Conservation (phyloP, 2,113 vertebrate genomes). For the Petaurus breviceps region DNA sequence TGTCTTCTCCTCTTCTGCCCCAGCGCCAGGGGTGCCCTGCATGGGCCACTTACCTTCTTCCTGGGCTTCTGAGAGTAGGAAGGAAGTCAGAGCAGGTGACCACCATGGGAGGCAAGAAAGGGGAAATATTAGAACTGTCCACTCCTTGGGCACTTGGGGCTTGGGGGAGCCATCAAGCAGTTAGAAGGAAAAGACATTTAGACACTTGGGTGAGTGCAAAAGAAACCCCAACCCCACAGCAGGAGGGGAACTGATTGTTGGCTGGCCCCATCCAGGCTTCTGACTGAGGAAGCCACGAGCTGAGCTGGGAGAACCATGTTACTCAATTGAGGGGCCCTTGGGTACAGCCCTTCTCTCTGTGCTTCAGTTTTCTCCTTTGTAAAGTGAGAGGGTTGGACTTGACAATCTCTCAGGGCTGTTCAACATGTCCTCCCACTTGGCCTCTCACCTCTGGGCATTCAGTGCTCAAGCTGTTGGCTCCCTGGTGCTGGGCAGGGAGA, state of each 20-base stretch:
- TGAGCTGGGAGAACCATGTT: too few species aligned
- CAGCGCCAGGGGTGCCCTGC: neutral
- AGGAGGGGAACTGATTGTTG: neutral
- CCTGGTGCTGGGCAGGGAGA: too few species aligned
- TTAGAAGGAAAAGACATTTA: neutral
- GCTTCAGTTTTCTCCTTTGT: neutral
- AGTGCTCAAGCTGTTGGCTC: too few species aligned
- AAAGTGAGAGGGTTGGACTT: fast-evolving
- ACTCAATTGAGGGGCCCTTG: too few species aligned
- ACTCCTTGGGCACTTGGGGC: constrained; percentile 50
- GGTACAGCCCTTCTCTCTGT: too few species aligned
- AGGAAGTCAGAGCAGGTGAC: constrained; percentile 58
- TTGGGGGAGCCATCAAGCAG: neutral
- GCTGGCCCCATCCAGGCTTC: neutral
- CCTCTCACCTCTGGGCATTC: neutral
- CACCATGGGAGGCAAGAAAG: constrained; percentile 13
- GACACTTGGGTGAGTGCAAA: neutral
- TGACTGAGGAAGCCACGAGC: neutral
- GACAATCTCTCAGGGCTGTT: neutral
- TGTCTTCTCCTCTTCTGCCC: neutral
- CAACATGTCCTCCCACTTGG: too few species aligned
- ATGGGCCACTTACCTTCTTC: constrained; percentile 71
- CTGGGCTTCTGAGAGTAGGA: constrained; percentile 59
- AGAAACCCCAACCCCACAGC: neutral
- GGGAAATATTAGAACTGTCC: neutral